A percentile compares a stretch with the other conserved stretches of the same genome.
Evolutionary conservation across 2,797 vertebrate genomes (phyloP).

Genomic region (Psittacula derbiana): DNA sequence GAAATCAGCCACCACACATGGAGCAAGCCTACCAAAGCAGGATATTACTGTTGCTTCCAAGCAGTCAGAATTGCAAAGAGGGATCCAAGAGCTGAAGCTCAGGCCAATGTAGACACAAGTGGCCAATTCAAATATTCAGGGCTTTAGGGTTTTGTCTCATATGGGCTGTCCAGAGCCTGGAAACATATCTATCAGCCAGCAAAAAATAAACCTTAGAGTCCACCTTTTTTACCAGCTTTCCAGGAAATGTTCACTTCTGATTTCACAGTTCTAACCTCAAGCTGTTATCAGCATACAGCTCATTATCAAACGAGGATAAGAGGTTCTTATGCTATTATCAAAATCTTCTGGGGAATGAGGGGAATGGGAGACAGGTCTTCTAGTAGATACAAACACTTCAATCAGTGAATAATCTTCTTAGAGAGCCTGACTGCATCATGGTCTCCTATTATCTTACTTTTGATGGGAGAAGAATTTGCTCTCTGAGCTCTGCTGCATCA

Average conservation of each 20-base stretch:
- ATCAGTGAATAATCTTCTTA: neutral
- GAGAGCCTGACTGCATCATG: neutral
- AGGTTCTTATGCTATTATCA: neutral
- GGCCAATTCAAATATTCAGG: neutral
- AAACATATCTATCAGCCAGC: neutral
- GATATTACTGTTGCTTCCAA: neutral
- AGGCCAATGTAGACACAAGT: neutral
- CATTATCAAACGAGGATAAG: neutral
- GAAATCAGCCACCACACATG: neutral
- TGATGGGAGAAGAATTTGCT: neutral
- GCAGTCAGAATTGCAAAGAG: neutral
- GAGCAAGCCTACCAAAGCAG: neutral
- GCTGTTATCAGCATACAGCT: neutral
- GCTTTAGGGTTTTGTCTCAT: neutral
- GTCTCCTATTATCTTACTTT: neutral
- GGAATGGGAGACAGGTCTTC: neutral
- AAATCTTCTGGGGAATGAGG: neutral
- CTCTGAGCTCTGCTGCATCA: neutral
- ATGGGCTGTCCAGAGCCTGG: neutral
- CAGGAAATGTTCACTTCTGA: neutral
- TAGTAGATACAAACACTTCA: neutral
- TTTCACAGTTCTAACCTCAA: neutral
- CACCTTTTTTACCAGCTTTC: neutral
- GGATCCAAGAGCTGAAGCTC: neutral
- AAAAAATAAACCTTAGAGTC: neutral